Evolutionary conservation across 2,888 invertebrate species (phyloP).

Genomic region (Trichopria drosophilae): DNA sequence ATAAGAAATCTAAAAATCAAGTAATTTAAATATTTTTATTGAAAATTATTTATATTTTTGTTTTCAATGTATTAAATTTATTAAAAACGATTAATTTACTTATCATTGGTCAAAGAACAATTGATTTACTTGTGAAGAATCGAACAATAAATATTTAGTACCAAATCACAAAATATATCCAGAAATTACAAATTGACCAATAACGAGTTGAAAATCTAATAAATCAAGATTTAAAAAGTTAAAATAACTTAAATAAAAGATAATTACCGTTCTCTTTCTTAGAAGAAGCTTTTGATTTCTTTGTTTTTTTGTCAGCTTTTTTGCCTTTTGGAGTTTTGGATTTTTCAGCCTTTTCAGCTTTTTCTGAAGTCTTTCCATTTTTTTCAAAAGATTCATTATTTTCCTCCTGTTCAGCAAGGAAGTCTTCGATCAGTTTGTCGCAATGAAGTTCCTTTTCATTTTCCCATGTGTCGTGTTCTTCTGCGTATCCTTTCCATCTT

Average conservation of each 20-base stretch:
- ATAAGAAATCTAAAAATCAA: too few relatives aligned
- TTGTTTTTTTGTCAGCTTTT: constrained; percentile 10
- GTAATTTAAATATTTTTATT: too few relatives aligned
- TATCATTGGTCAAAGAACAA: too few relatives aligned
- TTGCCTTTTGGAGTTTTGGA: constrained; percentile 5
- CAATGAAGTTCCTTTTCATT: constrained; percentile 73
- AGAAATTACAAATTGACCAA: neutral
- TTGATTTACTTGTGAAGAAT: too few relatives aligned
- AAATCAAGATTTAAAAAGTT: constrained; percentile 1
- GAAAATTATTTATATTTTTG: too few relatives aligned
- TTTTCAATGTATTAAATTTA: too few relatives aligned
- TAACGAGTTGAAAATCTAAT: neutral
- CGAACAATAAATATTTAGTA: too few relatives aligned
- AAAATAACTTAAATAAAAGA: too few relatives aligned
- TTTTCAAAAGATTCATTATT: constrained; percentile 28
- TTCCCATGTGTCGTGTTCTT: constrained; percentile 76
- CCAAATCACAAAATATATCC: too few relatives aligned
- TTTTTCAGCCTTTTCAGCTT: constrained; percentile 9
- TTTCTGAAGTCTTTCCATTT: constrained; percentile 14
- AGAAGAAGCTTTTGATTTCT: neutral
- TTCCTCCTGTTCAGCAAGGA: constrained; percentile 47
- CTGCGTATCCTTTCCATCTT: constrained; percentile 76
- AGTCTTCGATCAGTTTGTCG: constrained; percentile 68
- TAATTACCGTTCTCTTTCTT: constrained; percentile 8
- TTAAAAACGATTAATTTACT: too few relatives aligned